These are phyloP conservation scores for Lochmaea crataegi DNA, from an alignment of 2,888 invertebrate species.

Conservation along the genomic window DNA sequence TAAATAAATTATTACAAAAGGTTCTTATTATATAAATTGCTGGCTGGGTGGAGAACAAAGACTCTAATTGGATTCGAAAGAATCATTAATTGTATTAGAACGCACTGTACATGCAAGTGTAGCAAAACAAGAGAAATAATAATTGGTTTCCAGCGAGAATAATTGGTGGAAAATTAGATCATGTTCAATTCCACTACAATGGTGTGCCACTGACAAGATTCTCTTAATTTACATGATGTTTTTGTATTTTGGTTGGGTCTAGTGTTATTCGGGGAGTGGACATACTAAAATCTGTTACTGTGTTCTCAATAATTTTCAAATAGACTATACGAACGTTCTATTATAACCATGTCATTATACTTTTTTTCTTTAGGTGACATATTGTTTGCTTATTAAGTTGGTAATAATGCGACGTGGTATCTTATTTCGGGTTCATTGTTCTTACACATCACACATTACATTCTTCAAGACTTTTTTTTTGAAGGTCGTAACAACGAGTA, in stretches of 20 bases:
- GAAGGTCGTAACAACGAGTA: background rate
- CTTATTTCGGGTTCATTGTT: constrained; percentile 12
- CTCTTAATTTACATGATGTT: no score
- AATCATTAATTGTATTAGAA: constrained; percentile 40
- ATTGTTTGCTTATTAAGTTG: constrained; percentile 21
- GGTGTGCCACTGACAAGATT: no score
- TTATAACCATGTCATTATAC: constrained; percentile 9
- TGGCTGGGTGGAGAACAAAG: constrained; percentile 31
- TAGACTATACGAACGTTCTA: no score
- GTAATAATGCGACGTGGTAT: background rate
- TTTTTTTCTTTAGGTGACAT: constrained; percentile 7
- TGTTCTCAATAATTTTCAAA: no score
- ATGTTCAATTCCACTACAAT: no score
- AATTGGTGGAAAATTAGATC: constrained; percentile 29
- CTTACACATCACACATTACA: background rate
- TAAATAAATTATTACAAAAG: constrained; percentile 41
- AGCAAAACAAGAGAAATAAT: constrained; percentile 41
- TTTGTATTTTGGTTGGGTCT: no score
- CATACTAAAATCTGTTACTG: no score
- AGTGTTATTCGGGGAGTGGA: no score
- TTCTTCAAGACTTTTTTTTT: background rate
- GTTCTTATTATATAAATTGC: constrained; percentile 41
- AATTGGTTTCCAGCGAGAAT: constrained; percentile 34
- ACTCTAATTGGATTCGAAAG: constrained; percentile 43
- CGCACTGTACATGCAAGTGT: constrained; percentile 41